A percentile compares a stretch with the other conserved stretches of the same genome.
These are phyloP conservation scores for Xestia xanthographa DNA, from an alignment of 2,888 invertebrate species.

Conservation along the genomic window DNA sequence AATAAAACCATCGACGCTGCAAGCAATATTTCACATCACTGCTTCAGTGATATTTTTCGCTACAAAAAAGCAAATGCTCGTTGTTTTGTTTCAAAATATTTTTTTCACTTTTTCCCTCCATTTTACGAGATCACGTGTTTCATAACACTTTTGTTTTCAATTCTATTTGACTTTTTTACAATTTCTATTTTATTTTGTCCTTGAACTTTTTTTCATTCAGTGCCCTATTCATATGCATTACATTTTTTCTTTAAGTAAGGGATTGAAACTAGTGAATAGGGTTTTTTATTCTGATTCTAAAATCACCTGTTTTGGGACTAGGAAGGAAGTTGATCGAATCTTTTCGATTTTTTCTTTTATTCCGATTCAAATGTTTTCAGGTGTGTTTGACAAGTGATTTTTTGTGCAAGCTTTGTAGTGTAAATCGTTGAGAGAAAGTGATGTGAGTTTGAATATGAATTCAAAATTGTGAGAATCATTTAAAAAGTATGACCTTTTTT, in stretches of 20 bases:
- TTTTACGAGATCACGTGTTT: constrained; percentile 37
- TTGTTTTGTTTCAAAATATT: constrained; percentile 25
- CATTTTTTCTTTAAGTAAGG: constrained; percentile 76
- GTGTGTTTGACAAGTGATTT: constrained; percentile 66
- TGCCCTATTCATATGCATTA: constrained; percentile 69
- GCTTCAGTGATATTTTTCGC: constrained; percentile 30
- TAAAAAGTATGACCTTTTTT: too few relatives aligned
- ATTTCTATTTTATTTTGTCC: constrained; percentile 78
- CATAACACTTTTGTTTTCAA: constrained; percentile 61
- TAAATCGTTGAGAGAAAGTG: constrained; percentile 28
- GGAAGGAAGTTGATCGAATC: constrained; percentile 84
- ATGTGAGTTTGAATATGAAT: constrained; percentile 18
- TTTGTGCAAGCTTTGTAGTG: constrained; percentile 43
- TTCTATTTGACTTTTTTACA: constrained; percentile 55
- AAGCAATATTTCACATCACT: constrained; percentile 33
- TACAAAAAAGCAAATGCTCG: constrained; percentile 35
- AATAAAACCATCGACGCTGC: constrained; percentile 7
- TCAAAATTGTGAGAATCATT: constrained; percentile 21
- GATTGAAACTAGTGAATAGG: constrained; percentile 81
- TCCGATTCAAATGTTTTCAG: constrained; percentile 65
- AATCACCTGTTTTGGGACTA: constrained; percentile 84
- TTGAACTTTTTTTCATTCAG: constrained; percentile 70
- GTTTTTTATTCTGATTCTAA: constrained; percentile 74
- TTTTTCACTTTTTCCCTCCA: constrained; percentile 14
- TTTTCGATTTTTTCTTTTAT: constrained; percentile 66